Conservation (phyloP, 2,113 vertebrate genomes). For the Ivindomyrus marchei region DNA sequence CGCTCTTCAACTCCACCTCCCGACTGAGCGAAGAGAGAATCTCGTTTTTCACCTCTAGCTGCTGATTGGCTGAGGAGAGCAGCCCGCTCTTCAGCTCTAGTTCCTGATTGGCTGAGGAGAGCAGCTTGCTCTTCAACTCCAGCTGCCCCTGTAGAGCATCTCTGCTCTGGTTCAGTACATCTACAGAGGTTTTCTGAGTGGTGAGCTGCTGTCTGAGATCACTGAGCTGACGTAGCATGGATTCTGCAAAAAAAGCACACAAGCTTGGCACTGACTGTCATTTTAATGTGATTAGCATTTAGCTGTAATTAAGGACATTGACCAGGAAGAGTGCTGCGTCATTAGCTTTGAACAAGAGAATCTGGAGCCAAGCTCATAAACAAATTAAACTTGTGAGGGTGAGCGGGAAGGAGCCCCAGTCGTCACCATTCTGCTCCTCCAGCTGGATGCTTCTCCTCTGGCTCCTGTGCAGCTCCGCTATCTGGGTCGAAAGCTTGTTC, state of each 20-base stretch:
- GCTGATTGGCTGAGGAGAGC: constrained; percentile 4
- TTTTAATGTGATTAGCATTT: background rate
- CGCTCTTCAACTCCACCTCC: constrained; percentile 59
- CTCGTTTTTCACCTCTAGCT: background rate
- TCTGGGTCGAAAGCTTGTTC: constrained; percentile 60
- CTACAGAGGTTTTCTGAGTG: constrained; percentile 51
- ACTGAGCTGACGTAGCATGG: background rate
- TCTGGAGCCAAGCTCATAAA: background rate
- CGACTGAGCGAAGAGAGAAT: background rate
- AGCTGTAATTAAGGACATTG: background rate
- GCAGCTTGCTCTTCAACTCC: constrained; percentile 61
- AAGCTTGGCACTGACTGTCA: background rate
- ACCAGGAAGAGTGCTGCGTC: background rate
- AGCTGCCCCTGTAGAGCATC: constrained; percentile 57
- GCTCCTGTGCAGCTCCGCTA: constrained; percentile 58
- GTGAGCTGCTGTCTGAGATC: constrained; percentile 57
- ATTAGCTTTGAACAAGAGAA: background rate
- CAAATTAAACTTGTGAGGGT: background rate
- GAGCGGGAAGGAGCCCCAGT: background rate
- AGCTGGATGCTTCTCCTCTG: constrained; percentile 65
- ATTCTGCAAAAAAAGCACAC: background rate
- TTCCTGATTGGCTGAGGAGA: constrained; percentile 54
- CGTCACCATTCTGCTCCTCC: constrained; percentile 63
- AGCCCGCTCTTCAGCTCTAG: constrained; percentile 45
- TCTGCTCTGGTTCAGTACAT: constrained; percentile 57